Base-by-base conservation (phyloP, 1,140 invertebrate species). In the Latrodectus geometricus region DNA sequence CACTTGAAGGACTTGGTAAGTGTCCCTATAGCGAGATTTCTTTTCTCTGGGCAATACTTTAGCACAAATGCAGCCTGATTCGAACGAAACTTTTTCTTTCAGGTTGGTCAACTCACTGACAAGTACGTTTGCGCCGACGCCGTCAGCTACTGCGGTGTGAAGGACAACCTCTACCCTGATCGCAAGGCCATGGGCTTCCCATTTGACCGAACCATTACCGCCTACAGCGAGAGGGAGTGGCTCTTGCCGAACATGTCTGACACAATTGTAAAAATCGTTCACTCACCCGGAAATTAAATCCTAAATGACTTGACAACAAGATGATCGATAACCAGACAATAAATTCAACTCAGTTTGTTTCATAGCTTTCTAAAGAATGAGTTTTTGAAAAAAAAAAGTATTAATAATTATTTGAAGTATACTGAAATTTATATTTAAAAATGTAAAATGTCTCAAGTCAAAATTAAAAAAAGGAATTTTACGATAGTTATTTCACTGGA, bases 1-100 rank as follows among this genome's bases (percentile, higher is more conserved):
- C 88, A 88, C 23, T 89, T 91, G n/a, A 89, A 91, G 52, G 89
- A 90, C 81, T 89, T 90, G 50, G 14, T 87, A 74, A 79, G 86
- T 82, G 61, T 35, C 35, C 5, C 35, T 35, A 35, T 35, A 5
- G 35, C 35, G 17, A 8, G 8, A n/a, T 70, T 70, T 21, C 17
- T 20, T 70, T 21, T 70, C 35, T 35, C 35, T 35, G 35, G 5
- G 35, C 35, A 35, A 35, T 5, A 35, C 5, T 5, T 3, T 35
- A 5, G 54, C 54, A 61, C 54, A 49, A 35, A 8, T 49, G 11
- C 35, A 74, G 4, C 35, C 12, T 50, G 49, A 74, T 9, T 50
- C 35, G 15, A 74, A 49, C 54, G 17, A 77, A 61, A 61, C 15
- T 49, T 61, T 61, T 49, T 52, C 70, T 78, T 76, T 8, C 14